Evolutionary conservation across 1,140 invertebrate genomes (phyloP).

Genomic region (Goniozus legneri): DNA sequence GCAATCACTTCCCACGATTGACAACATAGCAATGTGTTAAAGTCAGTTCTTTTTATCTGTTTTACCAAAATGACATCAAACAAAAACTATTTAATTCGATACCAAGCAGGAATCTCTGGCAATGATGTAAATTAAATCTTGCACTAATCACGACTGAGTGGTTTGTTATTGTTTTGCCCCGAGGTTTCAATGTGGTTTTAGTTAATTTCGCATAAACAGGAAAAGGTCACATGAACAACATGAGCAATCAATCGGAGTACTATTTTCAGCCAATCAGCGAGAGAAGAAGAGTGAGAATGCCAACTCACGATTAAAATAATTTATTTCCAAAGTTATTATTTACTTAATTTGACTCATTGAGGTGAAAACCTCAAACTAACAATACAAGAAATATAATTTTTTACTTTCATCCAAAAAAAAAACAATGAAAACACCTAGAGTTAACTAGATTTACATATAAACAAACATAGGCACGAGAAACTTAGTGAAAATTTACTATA

Average conservation of each 20-base stretch:
- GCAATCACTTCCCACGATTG: conserved; percentile 22
- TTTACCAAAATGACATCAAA: conserved; percentile 2
- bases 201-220: conserved; percentile 31
- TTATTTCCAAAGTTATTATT: too few species aligned
- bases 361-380: too few species aligned
- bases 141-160: neutral
- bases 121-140: conserved; percentile 2
- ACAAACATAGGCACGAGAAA: too few species aligned
- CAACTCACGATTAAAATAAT: neutral
- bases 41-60: neutral
- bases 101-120: neutral
- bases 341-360: too few species aligned
- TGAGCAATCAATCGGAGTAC: conserved; percentile 27
- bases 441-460: too few species aligned
- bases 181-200: conserved; percentile 35
- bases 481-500: too few species aligned
- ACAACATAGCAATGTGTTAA: conserved; percentile 19
- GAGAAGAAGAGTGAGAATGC: neutral
- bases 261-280: conserved; percentile 23
- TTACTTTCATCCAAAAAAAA: too few species aligned
- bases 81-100: conserved; percentile 1
- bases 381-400: too few species aligned
- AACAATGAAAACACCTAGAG: too few species aligned
- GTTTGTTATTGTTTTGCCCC: conserved; percentile 41
- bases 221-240: conserved; percentile 42